These are phyloP conservation scores for Buathra laborator DNA, from an alignment of 2,888 invertebrate species.

Conservation along the genomic window DNA sequence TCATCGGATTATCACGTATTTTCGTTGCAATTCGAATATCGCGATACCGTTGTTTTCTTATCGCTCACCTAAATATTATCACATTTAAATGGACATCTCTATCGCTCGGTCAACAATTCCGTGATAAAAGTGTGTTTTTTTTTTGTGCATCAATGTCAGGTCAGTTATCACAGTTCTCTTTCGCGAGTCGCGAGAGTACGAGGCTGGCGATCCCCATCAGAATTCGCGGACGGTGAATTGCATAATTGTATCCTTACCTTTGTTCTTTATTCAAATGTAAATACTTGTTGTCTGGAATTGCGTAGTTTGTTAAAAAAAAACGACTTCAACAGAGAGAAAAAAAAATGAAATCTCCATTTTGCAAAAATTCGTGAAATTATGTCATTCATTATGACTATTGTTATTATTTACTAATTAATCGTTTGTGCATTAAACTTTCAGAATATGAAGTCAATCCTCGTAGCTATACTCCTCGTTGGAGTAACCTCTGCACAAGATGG, in stretches of 20 bases:
- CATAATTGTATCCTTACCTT: slow-evolving; percentile 23
- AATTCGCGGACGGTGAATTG: slow-evolving; percentile 1
- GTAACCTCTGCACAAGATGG: slow-evolving; percentile 70
- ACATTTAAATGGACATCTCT: neutral
- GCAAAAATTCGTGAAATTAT: slow-evolving; percentile 1
- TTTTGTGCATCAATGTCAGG: neutral
- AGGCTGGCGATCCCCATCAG: neutral
- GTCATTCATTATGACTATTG: neutral
- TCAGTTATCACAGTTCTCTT: neutral
- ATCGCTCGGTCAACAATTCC: neutral
- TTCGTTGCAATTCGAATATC: neutral
- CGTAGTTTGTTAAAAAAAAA: no score
- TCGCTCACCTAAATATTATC: slow-evolving; percentile 41
- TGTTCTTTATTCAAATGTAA: neutral
- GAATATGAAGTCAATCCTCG: slow-evolving; percentile 48
- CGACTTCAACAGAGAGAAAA: no score
- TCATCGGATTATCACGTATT: neutral
- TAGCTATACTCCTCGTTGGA: slow-evolving; percentile 67
- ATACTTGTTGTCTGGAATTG: neutral
- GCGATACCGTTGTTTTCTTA: neutral
- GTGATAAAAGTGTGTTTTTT: neutral
- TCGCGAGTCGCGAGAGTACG: neutral
- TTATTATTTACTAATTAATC: neutral
- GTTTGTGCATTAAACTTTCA: neutral
- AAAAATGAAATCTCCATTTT: neutral